Evolutionary conservation across 2,797 vertebrate species (phyloP).

Genomic region (Hippopotamyrus pictus): DNA sequence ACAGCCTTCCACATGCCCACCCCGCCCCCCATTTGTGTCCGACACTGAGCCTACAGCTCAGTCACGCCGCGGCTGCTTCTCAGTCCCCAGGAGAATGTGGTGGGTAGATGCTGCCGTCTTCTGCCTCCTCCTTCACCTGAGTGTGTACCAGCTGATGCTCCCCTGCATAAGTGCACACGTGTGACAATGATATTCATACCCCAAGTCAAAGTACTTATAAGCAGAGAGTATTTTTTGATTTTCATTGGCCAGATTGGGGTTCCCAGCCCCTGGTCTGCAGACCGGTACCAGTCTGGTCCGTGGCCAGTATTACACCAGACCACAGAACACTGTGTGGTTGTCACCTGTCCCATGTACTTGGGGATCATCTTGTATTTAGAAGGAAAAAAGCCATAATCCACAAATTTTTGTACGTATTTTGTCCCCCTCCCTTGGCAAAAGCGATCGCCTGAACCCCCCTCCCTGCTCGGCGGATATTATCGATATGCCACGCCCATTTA

Average conservation of each 20-base stretch:
- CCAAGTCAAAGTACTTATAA: neutral
- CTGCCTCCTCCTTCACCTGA: neutral
- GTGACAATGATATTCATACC: neutral
- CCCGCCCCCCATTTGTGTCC: neutral
- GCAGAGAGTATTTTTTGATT: neutral
- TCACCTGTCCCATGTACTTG: neutral
- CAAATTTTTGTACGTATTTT: neutral
- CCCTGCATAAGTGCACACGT: neutral
- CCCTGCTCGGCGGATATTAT: neutral
- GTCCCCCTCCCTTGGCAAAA: neutral
- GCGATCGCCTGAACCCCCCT: neutral
- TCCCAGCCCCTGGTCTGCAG: neutral
- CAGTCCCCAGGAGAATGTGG: conserved; percentile 15
- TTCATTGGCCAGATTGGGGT: neutral
- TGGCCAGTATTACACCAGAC: neutral
- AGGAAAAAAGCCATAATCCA: neutral
- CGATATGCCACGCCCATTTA: neutral
- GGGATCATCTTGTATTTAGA: neutral
- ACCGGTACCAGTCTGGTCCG: neutral
- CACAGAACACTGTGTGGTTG: neutral
- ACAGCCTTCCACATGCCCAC: neutral
- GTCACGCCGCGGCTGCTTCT: neutral
- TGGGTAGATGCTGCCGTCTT: conserved; percentile 5
- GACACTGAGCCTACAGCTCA: neutral
- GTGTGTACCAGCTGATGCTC: neutral